Base-by-base conservation (phyloP, 2,888 invertebrate species). In the Myopa tessellatipennis region DNA sequence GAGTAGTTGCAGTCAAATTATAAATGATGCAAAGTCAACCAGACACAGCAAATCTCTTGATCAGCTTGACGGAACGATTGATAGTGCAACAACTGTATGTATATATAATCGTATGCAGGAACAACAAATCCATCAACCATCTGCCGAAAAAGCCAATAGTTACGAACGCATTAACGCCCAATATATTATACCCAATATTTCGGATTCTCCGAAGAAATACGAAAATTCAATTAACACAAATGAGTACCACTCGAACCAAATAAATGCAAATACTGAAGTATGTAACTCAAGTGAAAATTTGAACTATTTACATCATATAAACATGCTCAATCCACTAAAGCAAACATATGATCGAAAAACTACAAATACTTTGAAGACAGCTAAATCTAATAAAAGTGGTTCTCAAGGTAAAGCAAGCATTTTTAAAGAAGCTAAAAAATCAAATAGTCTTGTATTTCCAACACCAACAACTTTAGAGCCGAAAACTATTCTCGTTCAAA, bases 21-120 rank as follows among this genome's bases (percentile, higher is more conserved):
- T 91, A 52, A 90, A 91, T 12, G 91, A 90, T 65, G 91, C 92
- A 0, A 85, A 94, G 67, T 93, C 94, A 1, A 92, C 94, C 0
- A 90, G 95, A 77, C 95, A 96, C 85, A 95, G 95, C 87, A 95
- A 95, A 87, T 95, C 95, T 2, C 88, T 96, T 81, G 96, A 96
- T 88, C 95, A 95, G 83, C 88, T 95, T 69, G 92, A 94, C 61
- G 88, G 88, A 12, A 83, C 85, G 4, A 82, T 84, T 5, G 84
- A 84, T 36, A 84, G 84, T 68, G 82, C 82, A 82, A 90, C 93
- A 10, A 90, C 91, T 65, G 90, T 86, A 10, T 81, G 82, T 8
- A 79, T 79, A 4, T 78, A 80, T 50, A 76, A 71, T 16, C 77
- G 79, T 0, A 67, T 52, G 8, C 80, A 81, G 34, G 68, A 73